A percentile compares a stretch with the other conserved stretches of the same genome.
Conservation (phyloP, 2,888 invertebrate genomes). For the Thymelicus sylvestris region DNA sequence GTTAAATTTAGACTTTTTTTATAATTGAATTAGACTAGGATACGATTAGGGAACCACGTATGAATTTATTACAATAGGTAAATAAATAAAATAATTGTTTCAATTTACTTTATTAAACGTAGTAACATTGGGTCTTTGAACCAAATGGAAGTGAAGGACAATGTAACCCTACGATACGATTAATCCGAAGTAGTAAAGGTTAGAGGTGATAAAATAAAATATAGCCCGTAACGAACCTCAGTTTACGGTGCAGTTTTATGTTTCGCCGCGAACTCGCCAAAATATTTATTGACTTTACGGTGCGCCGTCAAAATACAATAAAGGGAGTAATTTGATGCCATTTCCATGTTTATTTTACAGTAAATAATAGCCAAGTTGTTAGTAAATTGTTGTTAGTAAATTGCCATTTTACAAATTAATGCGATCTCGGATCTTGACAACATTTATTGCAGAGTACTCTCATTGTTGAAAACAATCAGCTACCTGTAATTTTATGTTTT, state of each 20-base stretch:
- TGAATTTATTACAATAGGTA: no score
- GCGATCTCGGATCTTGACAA: neutral
- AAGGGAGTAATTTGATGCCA: slow-evolving; percentile 42
- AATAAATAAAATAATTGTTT: no score
- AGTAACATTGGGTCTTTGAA: neutral
- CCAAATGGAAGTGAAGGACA: neutral
- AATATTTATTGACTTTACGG: slow-evolving; percentile 55
- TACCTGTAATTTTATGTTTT: no score
- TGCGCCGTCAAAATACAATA: slow-evolving; percentile 45
- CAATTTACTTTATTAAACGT: no score
- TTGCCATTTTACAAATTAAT: neutral
- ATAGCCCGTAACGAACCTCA: slow-evolving; percentile 46
- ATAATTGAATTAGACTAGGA: no score
- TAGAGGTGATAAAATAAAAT: slow-evolving; percentile 51
- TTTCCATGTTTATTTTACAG: slow-evolving; percentile 24
- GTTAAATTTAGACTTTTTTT: no score
- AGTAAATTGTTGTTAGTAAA: neutral
- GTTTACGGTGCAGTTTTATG: slow-evolving; percentile 51
- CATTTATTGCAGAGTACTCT: neutral
- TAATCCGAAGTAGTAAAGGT: slow-evolving; percentile 29
- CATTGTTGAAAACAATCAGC: no score
- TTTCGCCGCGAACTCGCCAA: slow-evolving; percentile 48
- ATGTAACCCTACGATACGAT: slow-evolving; percentile 21
- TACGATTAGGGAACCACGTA: no score
- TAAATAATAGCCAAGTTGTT: slow-evolving; percentile 7